Base-by-base conservation (phyloP, 1,140 invertebrate genomes). In the Myzus persicae region DNA sequence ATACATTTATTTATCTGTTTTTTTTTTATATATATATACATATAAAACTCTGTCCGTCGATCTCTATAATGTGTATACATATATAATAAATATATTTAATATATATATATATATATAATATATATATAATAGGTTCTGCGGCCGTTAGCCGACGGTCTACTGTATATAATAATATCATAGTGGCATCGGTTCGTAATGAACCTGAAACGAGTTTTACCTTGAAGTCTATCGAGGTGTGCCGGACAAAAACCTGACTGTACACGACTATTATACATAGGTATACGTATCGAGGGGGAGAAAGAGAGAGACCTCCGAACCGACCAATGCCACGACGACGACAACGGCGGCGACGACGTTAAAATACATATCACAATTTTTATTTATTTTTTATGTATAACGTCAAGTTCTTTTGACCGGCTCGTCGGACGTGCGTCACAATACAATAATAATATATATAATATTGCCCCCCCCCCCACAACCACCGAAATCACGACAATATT, bases 151-250 rank as follows among this genome's bases (percentile, higher is more conserved):
- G 59, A 76, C 59, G 59, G 59, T 76, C 59, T 76, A 76, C 31
- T n/a, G 59, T 76, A n/a, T 76, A 76, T 76, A 76, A 76, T 36
- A 76, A 76, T 36, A 76, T 76, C 36, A n/a, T 76, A 76, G 67
- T 46, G 44, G 90, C 91, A 36, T 51, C 36, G 81, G 88, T 54
- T 93, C 91, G 91, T 93, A 85, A 93, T 93, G 91, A 93, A 93
- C 91, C 76, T 84, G 91, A 93, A 93, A 93, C 91, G 48, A 93
- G 91, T 93, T 93, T 93, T 93, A 93, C 91, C 91, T 93, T 93
- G 91, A 93, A 85, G 46, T 85, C 91, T 85, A 48, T 93, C 9
- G 91, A 92, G 91, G 91, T 93, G 91, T 93, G 91, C 46, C 76
- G 44, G 76, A 85, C 76, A 36, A 81, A 59, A 82, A 93, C 76